Evolutionary conservation across 2,113 vertebrate genomes (phyloP).

Genomic region (Myiozetetes cayanensis): DNA sequence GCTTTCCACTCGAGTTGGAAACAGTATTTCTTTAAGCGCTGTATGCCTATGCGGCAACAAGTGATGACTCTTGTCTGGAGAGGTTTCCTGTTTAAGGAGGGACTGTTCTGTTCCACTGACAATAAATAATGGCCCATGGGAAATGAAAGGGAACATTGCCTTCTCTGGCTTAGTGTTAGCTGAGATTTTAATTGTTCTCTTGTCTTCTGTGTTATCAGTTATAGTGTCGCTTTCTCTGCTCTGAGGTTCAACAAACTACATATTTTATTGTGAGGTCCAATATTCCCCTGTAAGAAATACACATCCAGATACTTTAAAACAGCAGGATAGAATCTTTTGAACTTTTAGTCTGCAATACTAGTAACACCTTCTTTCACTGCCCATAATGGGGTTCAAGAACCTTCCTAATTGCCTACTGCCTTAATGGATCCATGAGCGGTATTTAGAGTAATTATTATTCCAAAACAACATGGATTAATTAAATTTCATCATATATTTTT

Average conservation of each 20-base stretch:
- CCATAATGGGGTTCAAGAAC: not conserved
- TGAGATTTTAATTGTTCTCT: slow-evolving; percentile 14
- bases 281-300: not conserved
- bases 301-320: not conserved
- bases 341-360: not conserved
- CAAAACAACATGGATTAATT: not conserved
- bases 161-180: not conserved
- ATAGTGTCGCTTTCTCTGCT: not conserved
- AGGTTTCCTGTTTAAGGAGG: not conserved
- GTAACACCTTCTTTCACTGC: not conserved
- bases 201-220: not conserved
- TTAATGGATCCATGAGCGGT: not conserved
- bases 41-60: not conserved
- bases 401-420: not conserved
- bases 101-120: not conserved
- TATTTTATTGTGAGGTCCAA: not conserved
- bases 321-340: not conserved
- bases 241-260: not conserved
- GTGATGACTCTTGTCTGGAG: not conserved
- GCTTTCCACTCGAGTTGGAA: not conserved
- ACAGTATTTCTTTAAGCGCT: not conserved
- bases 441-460: not conserved
- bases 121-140: not conserved
- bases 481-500: not conserved
- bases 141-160: not conserved